Base-by-base conservation (phyloP, 2,888 invertebrate species). In the Halictus ligatus region DNA sequence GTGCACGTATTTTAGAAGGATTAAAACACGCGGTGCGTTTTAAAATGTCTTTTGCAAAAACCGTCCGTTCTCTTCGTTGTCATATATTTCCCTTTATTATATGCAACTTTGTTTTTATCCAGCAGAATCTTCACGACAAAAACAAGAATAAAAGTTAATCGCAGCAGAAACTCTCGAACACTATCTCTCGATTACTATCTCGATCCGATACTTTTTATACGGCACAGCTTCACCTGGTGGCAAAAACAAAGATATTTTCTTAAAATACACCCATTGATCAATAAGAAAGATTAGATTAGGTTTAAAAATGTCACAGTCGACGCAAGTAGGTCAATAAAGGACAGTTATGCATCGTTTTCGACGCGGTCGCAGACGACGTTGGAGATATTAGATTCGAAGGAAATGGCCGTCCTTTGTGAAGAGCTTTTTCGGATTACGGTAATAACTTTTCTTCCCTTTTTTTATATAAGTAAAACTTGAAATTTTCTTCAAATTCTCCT, bases 311-410 rank as follows among this genome's bases (percentile, higher is more conserved):
- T 64, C 29, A 7, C 64, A 64, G 29, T 64, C 64, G 29, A 15
- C 18, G 64, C 64, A 64, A 64, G 64, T 29, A 64, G 64, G 64
- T 64, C 64, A 29, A 64, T 64, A 64, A 64, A 64, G 29, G 64
- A 64, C 64, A 29, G 64, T 64, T 29, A 64, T 64, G 29, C 29
- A 64, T 64, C 64, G 64, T 64, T 64, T 64, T 64, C 18, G 64
- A 64, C 64, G 64, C 29, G 29, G 15, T 29, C 64, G 15, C 29
- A 18, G 29, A 15, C 25, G 64, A 29, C 29, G 7, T 29, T 64
- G 18, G 29, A 64, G 29, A 18, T 64, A 29, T 18, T 64, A 18
- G 29, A 64, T 64, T 64, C 29, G 15, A 2, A 64, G 29, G 29
- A 64, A 29, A 64, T 64, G 7, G 2, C 29, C 29, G 29, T 29